Evolutionary conservation across 2,797 vertebrate genomes (phyloP).

Genomic region (Parotocinclus haroldoi): DNA sequence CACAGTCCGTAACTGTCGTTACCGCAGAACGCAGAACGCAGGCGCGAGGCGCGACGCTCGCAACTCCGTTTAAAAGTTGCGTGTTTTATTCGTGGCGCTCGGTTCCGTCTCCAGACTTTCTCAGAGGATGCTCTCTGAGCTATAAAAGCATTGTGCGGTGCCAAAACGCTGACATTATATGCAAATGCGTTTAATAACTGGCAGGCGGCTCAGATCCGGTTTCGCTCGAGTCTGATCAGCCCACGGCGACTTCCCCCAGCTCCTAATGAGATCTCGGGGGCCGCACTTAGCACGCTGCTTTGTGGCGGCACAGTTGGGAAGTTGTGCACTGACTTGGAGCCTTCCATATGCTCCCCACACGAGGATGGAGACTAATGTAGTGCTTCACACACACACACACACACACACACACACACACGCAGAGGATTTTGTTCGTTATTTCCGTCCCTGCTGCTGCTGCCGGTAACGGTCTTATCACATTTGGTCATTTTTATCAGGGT

Average conservation of each 20-base stretch:
- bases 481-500: no score
- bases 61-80: no score
- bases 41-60: no score
- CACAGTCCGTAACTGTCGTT: neutral
- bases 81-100: neutral
- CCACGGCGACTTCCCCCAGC: constrained; percentile 66
- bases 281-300: constrained; percentile 64
- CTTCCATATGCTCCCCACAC: constrained; percentile 78
- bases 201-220: constrained; percentile 69
- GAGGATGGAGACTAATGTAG: constrained; percentile 59
- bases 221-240: constrained; percentile 63
- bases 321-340: constrained; percentile 67
- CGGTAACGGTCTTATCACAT: no score
- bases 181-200: constrained; percentile 77
- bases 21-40: neutral
- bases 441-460: constrained; percentile 40
- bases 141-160: constrained; percentile 5
- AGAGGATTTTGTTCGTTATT: neutral
- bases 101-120: neutral
- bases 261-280: constrained; percentile 81
- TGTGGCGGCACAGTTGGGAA: constrained; percentile 72
- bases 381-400: constrained; percentile 12
- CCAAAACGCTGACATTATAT: constrained; percentile 59
- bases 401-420: constrained; percentile 22
- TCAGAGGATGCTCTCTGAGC: neutral